Evolutionary conservation across 2,113 vertebrate genomes (phyloP), one percentile per base, ranked within the genome.

Genomic region (Calidris pygmaea): DNA sequence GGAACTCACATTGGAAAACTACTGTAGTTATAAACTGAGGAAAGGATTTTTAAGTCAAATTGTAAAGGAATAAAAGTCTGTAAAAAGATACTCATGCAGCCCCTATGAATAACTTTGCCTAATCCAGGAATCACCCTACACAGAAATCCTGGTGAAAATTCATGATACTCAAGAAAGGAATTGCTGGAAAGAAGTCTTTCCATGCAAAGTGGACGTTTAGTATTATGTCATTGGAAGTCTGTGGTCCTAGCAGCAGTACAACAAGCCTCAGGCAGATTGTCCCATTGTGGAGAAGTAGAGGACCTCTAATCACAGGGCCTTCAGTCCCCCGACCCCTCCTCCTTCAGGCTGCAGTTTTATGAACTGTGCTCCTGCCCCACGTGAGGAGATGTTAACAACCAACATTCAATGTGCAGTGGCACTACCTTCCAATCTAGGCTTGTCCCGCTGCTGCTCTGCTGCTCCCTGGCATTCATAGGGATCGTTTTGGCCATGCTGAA

Each of bases 321-420:
- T 43, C 20, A 16, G 3, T 12, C 14, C 32, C 7, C 5, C 17
- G 2, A 3, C 8, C 7, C 7, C 4, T 1, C 4, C 23, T 35
- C 5, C 24, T 47, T 82, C 45, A 37, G 50, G n/a, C 24, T 7
- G 7, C 8, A 9, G 9, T 39, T 65, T 48, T 45, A 53, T 15
- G 21, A 45, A 24, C 56, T 59, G 43, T 37, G 11, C 8, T 66
- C 13, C 58, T 39, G 50, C 10, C 34, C 27, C 4, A 1, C 15
- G 15, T 3, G 5, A 76, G 48, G 41, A 68, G 55, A 48, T 70
- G 23, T n/a, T 29, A 89, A 32, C 58, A 72, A 15, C 58, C 12
- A 27, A 22, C 22, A 24, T 34, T 18, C 39, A 16, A 10, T 14
- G 27, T n/a, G 34, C 43, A 22, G 34, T 35, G 56, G 26, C 13